Evolutionary conservation across 2,113 vertebrate genomes (phyloP).

Genomic region (Nasalis larvatus): DNA sequence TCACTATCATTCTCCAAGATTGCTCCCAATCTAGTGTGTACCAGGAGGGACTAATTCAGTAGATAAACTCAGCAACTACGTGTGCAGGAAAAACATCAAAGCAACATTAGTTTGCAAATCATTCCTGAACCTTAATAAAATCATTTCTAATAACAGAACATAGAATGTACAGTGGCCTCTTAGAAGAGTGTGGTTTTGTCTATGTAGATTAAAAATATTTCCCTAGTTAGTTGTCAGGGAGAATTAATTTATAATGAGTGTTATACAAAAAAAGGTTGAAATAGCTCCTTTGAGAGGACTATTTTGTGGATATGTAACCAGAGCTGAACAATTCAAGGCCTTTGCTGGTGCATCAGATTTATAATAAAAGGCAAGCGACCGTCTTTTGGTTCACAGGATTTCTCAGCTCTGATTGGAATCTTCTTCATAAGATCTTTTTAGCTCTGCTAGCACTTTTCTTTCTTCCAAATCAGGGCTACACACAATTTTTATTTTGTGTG

Average conservation of each 20-base stretch:
- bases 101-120: conserved; percentile 71
- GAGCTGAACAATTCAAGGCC: conserved; percentile 3
- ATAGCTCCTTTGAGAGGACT: background rate
- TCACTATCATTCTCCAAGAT: conserved; percentile 59
- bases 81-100: conserved; percentile 36
- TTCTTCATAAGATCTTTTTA: background rate
- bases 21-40: conserved; percentile 38
- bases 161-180: background rate
- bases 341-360: conserved; percentile 37
- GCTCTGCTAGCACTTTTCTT: conserved; percentile 28
- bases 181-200: conserved; percentile 42
- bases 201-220: conserved; percentile 53
- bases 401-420: conserved; percentile 45
- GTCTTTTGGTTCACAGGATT: conserved; percentile 6
- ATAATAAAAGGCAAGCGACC: conserved; percentile 37
- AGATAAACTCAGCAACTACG: conserved; percentile 53
- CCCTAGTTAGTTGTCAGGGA: conserved; percentile 59
- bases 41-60: conserved; percentile 52
- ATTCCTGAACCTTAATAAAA: conserved; percentile 67
- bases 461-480: background rate
- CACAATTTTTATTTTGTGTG: background rate
- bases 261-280: background rate
- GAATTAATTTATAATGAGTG: conserved; percentile 41
- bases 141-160: conserved; percentile 51
- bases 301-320: conserved; percentile 1